Percentiles rank a stretch among this genome's conserved stretches.
phyloP scores from a whole-genome alignment of 2,888 invertebrate genomes.

The Sesia bembeciformis region DNA sequence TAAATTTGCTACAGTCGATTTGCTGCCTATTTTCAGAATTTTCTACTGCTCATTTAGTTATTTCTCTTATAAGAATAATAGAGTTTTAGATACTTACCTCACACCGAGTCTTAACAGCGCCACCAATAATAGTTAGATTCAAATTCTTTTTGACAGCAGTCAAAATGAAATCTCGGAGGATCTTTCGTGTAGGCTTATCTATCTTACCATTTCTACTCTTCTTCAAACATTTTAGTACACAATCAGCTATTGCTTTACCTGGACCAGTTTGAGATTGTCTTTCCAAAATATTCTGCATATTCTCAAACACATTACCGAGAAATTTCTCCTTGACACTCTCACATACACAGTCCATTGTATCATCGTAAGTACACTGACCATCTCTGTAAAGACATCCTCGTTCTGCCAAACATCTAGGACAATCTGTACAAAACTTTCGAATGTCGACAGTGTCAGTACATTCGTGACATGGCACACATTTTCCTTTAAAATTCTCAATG shows the following conservation, averaged over 20 bases:
- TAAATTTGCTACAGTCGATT: no score
- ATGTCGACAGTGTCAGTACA: constrained; percentile 41
- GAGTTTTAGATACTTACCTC: constrained; percentile 30
- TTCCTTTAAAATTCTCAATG: constrained; percentile 24
- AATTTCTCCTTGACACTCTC: constrained; percentile 46
- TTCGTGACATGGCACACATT: constrained; percentile 41
- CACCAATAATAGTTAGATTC: constrained; percentile 56
- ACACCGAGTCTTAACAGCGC: constrained; percentile 62
- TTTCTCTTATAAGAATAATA: not conserved
- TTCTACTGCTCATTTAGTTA: no score
- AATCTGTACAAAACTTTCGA: constrained; percentile 45
- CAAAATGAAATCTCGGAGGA: constrained; percentile 49
- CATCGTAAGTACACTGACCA: constrained; percentile 32
- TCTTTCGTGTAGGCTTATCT: constrained; percentile 32
- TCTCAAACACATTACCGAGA: constrained; percentile 58
- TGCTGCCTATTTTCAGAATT: no score
- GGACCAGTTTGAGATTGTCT: constrained; percentile 30
- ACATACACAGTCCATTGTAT: constrained; percentile 45
- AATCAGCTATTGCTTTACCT: constrained; percentile 46
- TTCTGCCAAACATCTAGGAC: constrained; percentile 40
- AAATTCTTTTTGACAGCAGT: constrained; percentile 49
- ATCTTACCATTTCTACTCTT: constrained; percentile 56
- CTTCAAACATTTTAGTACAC: constrained; percentile 36
- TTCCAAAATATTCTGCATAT: constrained; percentile 55
- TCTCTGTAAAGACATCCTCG: constrained; percentile 33